Percentiles rank a stretch among this genome's conserved stretches.
phyloP scores from a whole-genome alignment of 2,888 invertebrate genomes.

The Drosophila kanekoi region DNA sequence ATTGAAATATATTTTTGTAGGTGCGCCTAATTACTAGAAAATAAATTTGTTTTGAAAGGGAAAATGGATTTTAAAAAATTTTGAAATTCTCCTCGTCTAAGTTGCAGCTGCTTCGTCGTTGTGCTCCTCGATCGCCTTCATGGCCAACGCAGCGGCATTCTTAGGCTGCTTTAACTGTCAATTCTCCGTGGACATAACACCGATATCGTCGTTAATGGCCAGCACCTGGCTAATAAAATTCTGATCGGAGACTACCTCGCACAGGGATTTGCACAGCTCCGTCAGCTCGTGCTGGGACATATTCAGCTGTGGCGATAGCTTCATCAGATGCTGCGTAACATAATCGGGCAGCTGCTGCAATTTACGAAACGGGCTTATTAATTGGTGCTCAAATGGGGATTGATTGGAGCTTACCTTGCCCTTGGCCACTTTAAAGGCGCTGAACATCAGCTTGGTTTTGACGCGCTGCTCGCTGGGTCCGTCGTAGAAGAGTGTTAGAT shows the following conservation, averaged over 20 bases:
- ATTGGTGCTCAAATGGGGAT: background rate
- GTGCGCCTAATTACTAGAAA: constrained; percentile 61
- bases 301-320: constrained; percentile 91
- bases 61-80: constrained; percentile 28
- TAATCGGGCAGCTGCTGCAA: constrained; percentile 87
- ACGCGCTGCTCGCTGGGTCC: constrained; percentile 87
- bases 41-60: constrained; percentile 41
- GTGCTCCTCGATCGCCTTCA: constrained; percentile 20
- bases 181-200: constrained; percentile 90
- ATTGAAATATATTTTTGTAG: constrained; percentile 55
- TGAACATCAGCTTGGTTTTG: constrained; percentile 91
- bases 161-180: constrained; percentile 86
- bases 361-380: too few relatives aligned
- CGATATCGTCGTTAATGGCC: constrained; percentile 92
- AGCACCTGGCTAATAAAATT: constrained; percentile 91
- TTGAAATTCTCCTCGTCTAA: constrained; percentile 51
- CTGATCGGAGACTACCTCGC: constrained; percentile 89
- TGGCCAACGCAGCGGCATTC: constrained; percentile 59
- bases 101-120: constrained; percentile 61
- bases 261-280: constrained; percentile 88
- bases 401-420: constrained; percentile 84
- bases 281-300: constrained; percentile 88
- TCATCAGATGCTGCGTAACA: constrained; percentile 87
- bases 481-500: constrained; percentile 93
- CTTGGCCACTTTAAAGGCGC: constrained; percentile 87